These are phyloP conservation scores for Meloidogyne exigua DNA, from an alignment of 1,140 invertebrate genomes.

Conservation along the genomic window DNA sequence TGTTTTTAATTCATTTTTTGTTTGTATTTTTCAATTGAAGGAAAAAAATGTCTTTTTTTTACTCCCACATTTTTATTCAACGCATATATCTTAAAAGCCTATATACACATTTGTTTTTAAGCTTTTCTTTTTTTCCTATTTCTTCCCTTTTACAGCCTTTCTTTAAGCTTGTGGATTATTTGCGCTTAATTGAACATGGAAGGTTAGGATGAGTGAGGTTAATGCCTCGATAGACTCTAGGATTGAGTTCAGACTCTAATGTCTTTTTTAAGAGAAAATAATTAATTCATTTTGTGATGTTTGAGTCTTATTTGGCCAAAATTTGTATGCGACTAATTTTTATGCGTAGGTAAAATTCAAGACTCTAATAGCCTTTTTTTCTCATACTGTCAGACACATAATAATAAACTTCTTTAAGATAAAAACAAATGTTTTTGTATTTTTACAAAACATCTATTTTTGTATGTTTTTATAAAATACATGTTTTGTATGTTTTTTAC, in stretches of 20 bases:
- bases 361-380: too few relatives aligned
- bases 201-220: background rate
- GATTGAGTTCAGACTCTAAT: background rate
- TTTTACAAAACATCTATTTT: too few relatives aligned
- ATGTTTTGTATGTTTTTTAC: too few relatives aligned
- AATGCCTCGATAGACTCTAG: too few relatives aligned
- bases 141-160: background rate
- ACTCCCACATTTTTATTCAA: slow-evolving; percentile 1
- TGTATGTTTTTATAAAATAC: too few relatives aligned
- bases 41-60: background rate
- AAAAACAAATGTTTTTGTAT: too few relatives aligned
- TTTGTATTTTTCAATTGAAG: slow-evolving; percentile 9
- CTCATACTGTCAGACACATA: too few relatives aligned
- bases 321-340: background rate
- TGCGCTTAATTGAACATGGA: slow-evolving; percentile 12
- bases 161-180: slow-evolving; percentile 8
- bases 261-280: too few relatives aligned
- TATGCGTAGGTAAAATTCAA: background rate
- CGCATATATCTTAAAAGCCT: background rate
- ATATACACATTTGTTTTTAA: background rate
- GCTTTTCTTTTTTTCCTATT: background rate
- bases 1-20: slow-evolving; percentile 22
- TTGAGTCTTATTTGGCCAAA: too few relatives aligned
- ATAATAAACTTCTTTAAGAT: too few relatives aligned
- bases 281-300: too few relatives aligned